Evolutionary conservation across 92 coral and sea anemone species (phyloP), one percentile per base, ranked within the genome.

Genomic region (Phenganax marumi): DNA sequence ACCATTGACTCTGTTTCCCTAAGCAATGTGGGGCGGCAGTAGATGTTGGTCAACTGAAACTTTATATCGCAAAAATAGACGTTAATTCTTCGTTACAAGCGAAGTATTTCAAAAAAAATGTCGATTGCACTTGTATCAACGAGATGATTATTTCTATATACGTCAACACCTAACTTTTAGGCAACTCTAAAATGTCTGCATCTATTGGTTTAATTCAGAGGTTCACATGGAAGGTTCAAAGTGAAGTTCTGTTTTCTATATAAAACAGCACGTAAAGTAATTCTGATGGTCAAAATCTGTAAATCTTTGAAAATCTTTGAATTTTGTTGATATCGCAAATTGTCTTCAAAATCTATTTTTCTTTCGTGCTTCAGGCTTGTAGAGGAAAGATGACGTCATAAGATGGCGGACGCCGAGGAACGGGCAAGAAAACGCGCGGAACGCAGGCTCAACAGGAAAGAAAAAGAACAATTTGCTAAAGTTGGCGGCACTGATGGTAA

Each of bases 401-500:
- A 62, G 23, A 78, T 78, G 83, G 83, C 83, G 55, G 83, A 78
- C 25, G 58, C 73, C 13, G 83, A 78, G 16, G 83, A 78, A 57
- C 70, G 83, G 49, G 60, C 46, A 47, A 78, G 73, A 50, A 78
- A 62, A 62, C 21, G 83, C 46, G 83, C 65, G n/a, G 83, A 78
- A 50, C 71, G 83, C 6, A 60, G 83, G 52, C 71, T 52, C 43
- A 61, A 62, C 49, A 78, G 83, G 52, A 39, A 61, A 22, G 83
- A 61, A 16, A 61, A 56, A 25, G 81, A 58, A 39, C 12, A 78
- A 8, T 21, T 54, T 25, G 50, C 50, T 54, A 22, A 55, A 24
- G 65, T 21, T 26, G 39, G 18, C 23, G 53, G 26, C 53, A 3
- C 1, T 24, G n/a, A 62, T 25, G 65, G 65, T 26, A 24, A 52